phyloP scores from a whole-genome alignment of 1,140 invertebrate genomes.

The Reticulitermes speratus region DNA sequence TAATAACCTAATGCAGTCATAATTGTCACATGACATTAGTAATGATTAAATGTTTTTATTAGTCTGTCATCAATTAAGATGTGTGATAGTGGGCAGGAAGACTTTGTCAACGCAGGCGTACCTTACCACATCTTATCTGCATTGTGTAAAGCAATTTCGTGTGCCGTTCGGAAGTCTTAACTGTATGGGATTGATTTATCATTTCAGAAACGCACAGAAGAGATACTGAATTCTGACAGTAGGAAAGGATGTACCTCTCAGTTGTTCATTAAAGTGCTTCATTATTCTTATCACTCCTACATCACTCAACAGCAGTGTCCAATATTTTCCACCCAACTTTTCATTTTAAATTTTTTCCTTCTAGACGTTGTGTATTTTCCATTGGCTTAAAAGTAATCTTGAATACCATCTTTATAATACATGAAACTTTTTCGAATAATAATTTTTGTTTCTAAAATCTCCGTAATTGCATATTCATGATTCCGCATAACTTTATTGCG shows the following conservation, averaged over 20 bases:
- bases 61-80: no score
- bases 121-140: no score
- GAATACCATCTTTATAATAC: neutral
- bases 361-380: conserved; percentile 7
- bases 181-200: no score
- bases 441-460: neutral
- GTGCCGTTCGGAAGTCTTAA: no score
- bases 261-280: neutral
- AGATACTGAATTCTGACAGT: no score
- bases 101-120: no score
- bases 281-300: neutral
- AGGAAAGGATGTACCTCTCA: neutral
- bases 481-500: neutral
- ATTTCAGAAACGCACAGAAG: no score
- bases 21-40: no score
- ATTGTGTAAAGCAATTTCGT: no score
- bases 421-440: neutral
- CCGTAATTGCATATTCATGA: neutral
- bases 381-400: neutral
- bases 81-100: no score
- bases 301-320: neutral
- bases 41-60: no score
- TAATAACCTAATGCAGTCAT: no score
- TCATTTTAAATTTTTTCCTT: neutral
- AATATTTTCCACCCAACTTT: neutral